Percentiles rank a stretch among this genome's conserved stretches.
Conservation (phyloP, 2,888 invertebrate genomes). For the Acholoe squamosa region DNA sequence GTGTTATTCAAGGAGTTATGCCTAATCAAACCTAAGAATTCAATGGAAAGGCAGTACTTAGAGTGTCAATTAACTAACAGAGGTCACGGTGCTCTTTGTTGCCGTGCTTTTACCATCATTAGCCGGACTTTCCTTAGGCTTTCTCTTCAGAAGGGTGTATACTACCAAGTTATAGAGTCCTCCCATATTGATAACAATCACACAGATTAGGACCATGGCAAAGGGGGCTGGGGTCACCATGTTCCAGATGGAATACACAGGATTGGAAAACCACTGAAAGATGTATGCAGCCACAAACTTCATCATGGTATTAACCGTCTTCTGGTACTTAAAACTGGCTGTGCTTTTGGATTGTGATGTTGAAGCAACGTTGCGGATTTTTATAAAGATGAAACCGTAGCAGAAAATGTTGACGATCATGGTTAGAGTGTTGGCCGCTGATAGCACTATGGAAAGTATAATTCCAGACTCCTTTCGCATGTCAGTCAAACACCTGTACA, state of each 20-base stretch:
- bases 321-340: not conserved
- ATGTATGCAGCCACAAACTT: conserved; percentile 45
- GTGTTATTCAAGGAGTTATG: too few relatives aligned
- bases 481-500: not conserved
- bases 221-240: not conserved
- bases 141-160: not conserved
- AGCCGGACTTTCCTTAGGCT: too few relatives aligned
- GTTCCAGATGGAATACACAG: conserved; percentile 10
- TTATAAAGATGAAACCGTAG: not conserved
- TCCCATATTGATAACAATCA: conserved; percentile 16
- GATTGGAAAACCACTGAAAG: not conserved
- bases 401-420: not conserved
- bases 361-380: not conserved
- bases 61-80: too few relatives aligned
- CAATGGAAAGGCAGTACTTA: too few relatives aligned
- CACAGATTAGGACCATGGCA: not conserved
- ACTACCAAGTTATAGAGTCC: conserved; percentile 2
- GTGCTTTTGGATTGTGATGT: not conserved
- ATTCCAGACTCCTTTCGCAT: not conserved
- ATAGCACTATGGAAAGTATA: not conserved
- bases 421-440: not conserved
- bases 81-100: too few relatives aligned
- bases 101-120: too few relatives aligned
- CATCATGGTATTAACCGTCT: not conserved
- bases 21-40: too few relatives aligned